Evolutionary conservation across 2,797 vertebrate genomes (phyloP), one percentile per base, ranked within the genome.

Genomic region (Melanotaenia nigrans): DNA sequence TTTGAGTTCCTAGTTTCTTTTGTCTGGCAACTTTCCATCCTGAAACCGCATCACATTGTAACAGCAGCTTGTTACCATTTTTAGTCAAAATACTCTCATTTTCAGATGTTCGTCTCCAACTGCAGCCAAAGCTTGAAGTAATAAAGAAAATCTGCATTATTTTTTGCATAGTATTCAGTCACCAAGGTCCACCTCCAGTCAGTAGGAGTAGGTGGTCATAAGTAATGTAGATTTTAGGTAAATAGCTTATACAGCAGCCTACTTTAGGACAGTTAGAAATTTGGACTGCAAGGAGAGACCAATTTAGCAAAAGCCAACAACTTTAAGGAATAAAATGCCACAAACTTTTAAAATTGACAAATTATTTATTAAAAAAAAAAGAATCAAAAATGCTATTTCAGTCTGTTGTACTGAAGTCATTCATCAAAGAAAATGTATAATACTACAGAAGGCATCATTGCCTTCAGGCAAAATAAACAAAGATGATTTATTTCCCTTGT

Each of bases 391-490:
- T 35, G 32, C 35, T n/a, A 22, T 71, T 82, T 16, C 30, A 4
- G 74, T 63, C 38, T 66, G 12, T 65, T 63, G n/a, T 4, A 33
- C 14, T 81, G 36, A 30, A 65, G 68, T 42, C 65, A 76, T 86
- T 81, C 49, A 70, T 85, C 85, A 85, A 64, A 73, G 30, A 72
- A 82, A 77, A 74, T 54, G 16, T 45, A 45, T 77, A 68, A 68
- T 20, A 71, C 42, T 49, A 42, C 68, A 73, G 51, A 83, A 74
- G 51, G 51, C 47, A 28, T 67, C 14, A 30, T 53, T 64, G 81
- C 70, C 85, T 65, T 51, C 66, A 82, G 83, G 78, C 55, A 4
- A 73, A 83, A 78, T 77, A 80, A 70, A 81, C 75, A 65, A 68
- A 71, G 73, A 78, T 72, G 68, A 87, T 56, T 78, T 82, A 69